Percentiles rank a stretch among this genome's conserved stretches.
Evolutionary conservation across 2,113 vertebrate species (phyloP).

Genomic region (Rhinoptilus africanus): DNA sequence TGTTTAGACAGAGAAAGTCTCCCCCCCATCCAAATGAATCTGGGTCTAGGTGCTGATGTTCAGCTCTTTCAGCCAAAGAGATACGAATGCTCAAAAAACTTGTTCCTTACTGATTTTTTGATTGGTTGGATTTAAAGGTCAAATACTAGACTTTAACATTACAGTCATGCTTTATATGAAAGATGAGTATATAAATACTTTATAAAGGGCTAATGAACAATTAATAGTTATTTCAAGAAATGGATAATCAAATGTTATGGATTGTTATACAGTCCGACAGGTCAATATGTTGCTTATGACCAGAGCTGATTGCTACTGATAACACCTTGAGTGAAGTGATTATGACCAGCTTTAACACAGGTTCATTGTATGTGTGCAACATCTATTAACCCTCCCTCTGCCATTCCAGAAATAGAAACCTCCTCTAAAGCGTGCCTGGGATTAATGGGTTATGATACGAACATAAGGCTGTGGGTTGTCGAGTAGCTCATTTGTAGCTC

Average conservation of each 20-base stretch:
- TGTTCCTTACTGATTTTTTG: not conserved
- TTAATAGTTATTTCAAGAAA: slow-evolving; percentile 9
- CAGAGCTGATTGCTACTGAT: not conserved
- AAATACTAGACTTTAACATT: not conserved
- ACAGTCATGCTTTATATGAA: not conserved
- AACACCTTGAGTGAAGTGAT: not conserved
- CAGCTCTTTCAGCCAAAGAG: not conserved
- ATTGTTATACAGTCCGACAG: not conserved
- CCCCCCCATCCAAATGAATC: not conserved
- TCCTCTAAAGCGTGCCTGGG: not conserved
- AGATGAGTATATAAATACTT: not conserved
- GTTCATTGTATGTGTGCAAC: not conserved
- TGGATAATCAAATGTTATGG: not conserved
- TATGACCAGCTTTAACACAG: not conserved
- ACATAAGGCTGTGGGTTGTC: not conserved
- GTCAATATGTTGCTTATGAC: not conserved
- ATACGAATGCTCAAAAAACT: not conserved
- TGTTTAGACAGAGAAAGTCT: not conserved
- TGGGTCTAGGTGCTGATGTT: not conserved
- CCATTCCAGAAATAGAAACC: not conserved
- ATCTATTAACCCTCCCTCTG: not conserved
- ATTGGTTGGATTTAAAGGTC: not conserved
- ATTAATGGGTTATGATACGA: not conserved
- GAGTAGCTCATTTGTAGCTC: slow-evolving; percentile 32
- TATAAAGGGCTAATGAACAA: slow-evolving; percentile 1